Evolutionary conservation across 2,888 invertebrate genomes (phyloP).

Genomic region (Rhaphigaster nebulosa): DNA sequence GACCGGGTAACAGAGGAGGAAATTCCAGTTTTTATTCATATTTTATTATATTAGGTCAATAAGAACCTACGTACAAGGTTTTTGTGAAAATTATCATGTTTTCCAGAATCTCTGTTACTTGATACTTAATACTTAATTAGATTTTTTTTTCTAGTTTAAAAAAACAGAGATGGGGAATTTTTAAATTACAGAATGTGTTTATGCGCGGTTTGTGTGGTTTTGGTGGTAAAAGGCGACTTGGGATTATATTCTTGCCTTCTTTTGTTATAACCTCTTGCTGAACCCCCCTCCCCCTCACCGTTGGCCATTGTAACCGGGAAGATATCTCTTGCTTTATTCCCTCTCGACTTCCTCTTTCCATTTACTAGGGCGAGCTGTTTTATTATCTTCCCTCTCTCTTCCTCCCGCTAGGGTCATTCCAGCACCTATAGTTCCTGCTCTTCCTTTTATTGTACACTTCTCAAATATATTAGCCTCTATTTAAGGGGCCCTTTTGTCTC

Average conservation of each 20-base stretch:
- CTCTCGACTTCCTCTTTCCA: slow-evolving; percentile 48
- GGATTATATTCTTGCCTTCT: slow-evolving; percentile 42
- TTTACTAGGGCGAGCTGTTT: slow-evolving; percentile 49
- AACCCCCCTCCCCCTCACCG: not conserved
- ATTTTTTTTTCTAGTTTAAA: not conserved
- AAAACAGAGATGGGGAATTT: not conserved
- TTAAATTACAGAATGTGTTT: slow-evolving; percentile 47
- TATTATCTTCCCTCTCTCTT: slow-evolving; percentile 40
- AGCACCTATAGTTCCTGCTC: slow-evolving; percentile 28
- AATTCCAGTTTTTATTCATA: too few species aligned
- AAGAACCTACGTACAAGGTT: too few species aligned
- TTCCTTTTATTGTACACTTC: slow-evolving; percentile 41
- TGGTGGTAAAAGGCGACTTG: slow-evolving; percentile 7
- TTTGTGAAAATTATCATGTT: too few species aligned
- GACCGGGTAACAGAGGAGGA: too few species aligned
- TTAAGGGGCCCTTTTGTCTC: not conserved
- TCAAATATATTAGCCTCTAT: slow-evolving; percentile 48
- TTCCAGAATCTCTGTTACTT: too few species aligned
- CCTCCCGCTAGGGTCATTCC: slow-evolving; percentile 25
- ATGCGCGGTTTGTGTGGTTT: slow-evolving; percentile 26
- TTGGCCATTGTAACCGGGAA: slow-evolving; percentile 44
- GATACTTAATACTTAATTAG: too few species aligned
- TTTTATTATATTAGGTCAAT: too few species aligned
- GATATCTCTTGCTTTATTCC: slow-evolving; percentile 49
- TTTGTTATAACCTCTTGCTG: slow-evolving; percentile 46